Base-by-base conservation (phyloP, 2,888 invertebrate genomes). In the Andrena bucephala region DNA sequence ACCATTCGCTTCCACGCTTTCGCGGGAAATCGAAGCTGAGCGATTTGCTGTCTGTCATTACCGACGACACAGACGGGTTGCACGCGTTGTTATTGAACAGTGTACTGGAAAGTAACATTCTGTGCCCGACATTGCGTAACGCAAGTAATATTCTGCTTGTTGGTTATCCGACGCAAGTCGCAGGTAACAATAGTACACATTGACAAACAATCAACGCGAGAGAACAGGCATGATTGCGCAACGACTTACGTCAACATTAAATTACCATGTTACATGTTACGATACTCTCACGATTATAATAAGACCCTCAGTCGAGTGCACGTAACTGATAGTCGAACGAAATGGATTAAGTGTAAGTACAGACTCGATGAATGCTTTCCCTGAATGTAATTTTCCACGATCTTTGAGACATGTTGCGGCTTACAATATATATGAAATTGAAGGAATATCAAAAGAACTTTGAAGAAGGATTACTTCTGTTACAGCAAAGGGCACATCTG, bases 391-490 rank as follows among this genome's bases (percentile, higher is more conserved):
- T 20, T 54, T 54, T 54, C 54, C 54, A 20, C 20, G 54, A 54
- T 20, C 54, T 20, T 20, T 10, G n/a, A n/a, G 2, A 54, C 20
- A 2, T 24, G 54, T 42, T 20, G 20, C 24, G 24, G 8, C 24
- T 54, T 54, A 54, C 54, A 8, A 65, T 54, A 6, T 42, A 36
- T 16, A 42, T 24, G 24, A 67, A 36, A 54, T 59, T 31, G 10
- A 67, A 48, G 36, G 67, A 68, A 74, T 57, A 31, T 59, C 24
- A 29, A 59, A 24, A 48, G 57, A 48, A 67, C 31, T 36, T 42
- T n/a, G 42, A 42, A 42, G 42, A 16, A 42, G 1, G 67, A 48
- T 68, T 67, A 59, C 24, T 8, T 59, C 48, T 10, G 2, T 24
- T 48, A 2, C 7, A 27, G 36, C 31, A 24, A 74, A 54, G 20